Evolutionary conservation across 2,797 vertebrate species (phyloP).

Genomic region (Eutrigla gurnardus): DNA sequence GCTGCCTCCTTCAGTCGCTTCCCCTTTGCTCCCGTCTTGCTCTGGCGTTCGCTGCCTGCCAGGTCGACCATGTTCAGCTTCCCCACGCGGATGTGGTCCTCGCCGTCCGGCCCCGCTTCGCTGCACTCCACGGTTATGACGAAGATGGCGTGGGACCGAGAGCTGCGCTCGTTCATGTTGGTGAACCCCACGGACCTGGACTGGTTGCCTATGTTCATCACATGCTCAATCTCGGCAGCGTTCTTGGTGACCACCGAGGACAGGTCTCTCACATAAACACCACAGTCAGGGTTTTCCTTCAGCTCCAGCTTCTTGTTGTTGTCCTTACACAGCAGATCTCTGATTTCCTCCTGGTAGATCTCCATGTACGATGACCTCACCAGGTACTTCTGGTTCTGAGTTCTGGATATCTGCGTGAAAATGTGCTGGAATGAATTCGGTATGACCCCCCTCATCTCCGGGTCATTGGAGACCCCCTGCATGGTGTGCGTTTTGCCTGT

Average conservation of each 20-base stretch:
- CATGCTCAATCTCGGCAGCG: constrained; percentile 94
- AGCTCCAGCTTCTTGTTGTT: constrained; percentile 93
- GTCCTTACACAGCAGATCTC: constrained; percentile 94
- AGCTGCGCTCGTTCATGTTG: constrained; percentile 96
- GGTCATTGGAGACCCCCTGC: constrained; percentile 91
- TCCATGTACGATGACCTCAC: constrained; percentile 97
- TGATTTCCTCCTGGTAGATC: constrained; percentile 97
- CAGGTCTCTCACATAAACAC: constrained; percentile 94
- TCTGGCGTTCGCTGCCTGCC: constrained; percentile 95
- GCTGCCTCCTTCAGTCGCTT: constrained; percentile 94
- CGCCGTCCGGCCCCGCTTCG: constrained; percentile 88
- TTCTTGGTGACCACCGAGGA: constrained; percentile 97
- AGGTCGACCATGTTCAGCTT: constrained; percentile 98
- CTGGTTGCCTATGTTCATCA: constrained; percentile 96
- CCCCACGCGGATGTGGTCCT: constrained; percentile 96
- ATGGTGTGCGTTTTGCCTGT: constrained; percentile 98
- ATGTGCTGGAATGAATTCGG: constrained; percentile 96
- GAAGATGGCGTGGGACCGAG: constrained; percentile 96
- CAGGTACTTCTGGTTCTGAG: constrained; percentile 95
- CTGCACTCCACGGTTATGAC: constrained; percentile 95
- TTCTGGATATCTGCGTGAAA: constrained; percentile 96
- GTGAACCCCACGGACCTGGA: constrained; percentile 93
- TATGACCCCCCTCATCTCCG: constrained; percentile 90
- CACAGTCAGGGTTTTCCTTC: constrained; percentile 92
- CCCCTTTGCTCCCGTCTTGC: constrained; percentile 89